Conservation (phyloP, 2,888 invertebrate species). For the Microctonus brassicae region DNA sequence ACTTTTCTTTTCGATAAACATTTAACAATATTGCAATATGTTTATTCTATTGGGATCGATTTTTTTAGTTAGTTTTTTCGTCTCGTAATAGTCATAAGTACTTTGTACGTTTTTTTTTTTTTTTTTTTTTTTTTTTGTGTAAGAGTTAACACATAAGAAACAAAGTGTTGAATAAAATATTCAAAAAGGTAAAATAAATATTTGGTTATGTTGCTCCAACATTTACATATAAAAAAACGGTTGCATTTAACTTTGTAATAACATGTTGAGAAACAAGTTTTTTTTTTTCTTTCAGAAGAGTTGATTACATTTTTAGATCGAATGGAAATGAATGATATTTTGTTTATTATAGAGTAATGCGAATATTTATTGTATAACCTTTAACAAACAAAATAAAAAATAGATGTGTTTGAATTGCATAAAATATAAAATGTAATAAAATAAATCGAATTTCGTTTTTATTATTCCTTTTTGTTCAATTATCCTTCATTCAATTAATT, state of each 20-base stretch:
- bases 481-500: slow-evolving; percentile 1
- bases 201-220: neutral
- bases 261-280: slow-evolving; percentile 34
- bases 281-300: slow-evolving; percentile 1
- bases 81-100: neutral
- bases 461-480: slow-evolving; percentile 22
- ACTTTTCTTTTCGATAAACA: neutral
- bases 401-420: slow-evolving; percentile 66
- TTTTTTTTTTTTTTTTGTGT: no score
- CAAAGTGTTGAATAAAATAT: neutral
- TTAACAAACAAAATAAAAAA: slow-evolving; percentile 61
- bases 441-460: slow-evolving; percentile 36
- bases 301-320: slow-evolving; percentile 45
- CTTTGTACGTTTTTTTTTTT: neutral
- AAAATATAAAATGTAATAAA: slow-evolving; percentile 48
- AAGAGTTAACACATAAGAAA: neutral
- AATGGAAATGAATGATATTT: slow-evolving; percentile 55
- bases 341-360: slow-evolving; percentile 61
- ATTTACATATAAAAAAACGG: slow-evolving; percentile 16
- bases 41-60: neutral
- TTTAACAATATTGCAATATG: neutral
- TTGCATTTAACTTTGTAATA: slow-evolving; percentile 59
- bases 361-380: slow-evolving; percentile 65
- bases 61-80: no score
- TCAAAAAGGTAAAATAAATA: neutral